A percentile compares a stretch with the other conserved stretches of the same genome.
phyloP scores from a whole-genome alignment of 2,797 vertebrate genomes.

The Agapornis canus region DNA sequence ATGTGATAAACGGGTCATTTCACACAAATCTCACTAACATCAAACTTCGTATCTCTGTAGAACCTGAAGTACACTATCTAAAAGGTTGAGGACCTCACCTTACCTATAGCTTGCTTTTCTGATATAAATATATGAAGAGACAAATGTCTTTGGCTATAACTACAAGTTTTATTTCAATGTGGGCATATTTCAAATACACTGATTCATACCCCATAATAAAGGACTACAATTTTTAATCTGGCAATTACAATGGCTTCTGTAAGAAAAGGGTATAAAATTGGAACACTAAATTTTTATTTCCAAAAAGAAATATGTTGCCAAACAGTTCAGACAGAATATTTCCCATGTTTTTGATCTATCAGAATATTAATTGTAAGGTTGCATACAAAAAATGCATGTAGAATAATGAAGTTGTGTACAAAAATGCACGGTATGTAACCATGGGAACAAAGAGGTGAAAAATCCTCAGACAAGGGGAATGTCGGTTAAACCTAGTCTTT shows the following conservation, averaged over 20 bases:
- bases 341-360: neutral
- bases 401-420: neutral
- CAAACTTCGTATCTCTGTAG: neutral
- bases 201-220: neutral
- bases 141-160: neutral
- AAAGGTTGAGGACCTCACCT: neutral
- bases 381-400: neutral
- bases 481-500: neutral
- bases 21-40: neutral
- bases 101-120: neutral
- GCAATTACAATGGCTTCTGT: neutral
- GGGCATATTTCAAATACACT: neutral
- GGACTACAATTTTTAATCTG: neutral
- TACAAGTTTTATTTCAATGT: neutral
- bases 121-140: neutral
- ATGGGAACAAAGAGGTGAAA: neutral
- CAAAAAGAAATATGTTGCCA: neutral
- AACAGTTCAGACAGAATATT: neutral
- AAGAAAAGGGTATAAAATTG: neutral
- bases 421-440: neutral
- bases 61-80: neutral
- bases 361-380: neutral
- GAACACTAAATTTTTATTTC: neutral
- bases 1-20: neutral
- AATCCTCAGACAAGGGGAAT: neutral